Evolutionary conservation across 2,888 invertebrate genomes (phyloP).

Genomic region (Xestobium rufovillosum): DNA sequence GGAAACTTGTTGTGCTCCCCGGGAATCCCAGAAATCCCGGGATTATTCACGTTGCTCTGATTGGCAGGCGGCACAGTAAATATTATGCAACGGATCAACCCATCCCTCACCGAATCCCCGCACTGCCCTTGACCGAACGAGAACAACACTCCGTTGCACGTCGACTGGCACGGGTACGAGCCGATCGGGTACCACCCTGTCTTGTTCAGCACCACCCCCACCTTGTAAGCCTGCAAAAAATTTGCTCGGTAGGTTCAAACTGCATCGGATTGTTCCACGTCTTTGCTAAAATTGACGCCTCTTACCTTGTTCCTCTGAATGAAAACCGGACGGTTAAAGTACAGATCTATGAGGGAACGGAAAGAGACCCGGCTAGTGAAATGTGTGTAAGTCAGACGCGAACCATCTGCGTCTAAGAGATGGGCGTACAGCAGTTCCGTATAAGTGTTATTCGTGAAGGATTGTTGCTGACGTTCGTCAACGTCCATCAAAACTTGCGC

Average conservation of each 20-base stretch:
- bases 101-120: slow-evolving; percentile 65
- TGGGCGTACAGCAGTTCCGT: slow-evolving; percentile 76
- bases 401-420: slow-evolving; percentile 71
- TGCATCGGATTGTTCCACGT: slow-evolving; percentile 13
- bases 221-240: slow-evolving; percentile 60
- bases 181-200: slow-evolving; percentile 77
- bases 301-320: slow-evolving; percentile 64
- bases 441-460: slow-evolving; percentile 42
- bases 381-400: slow-evolving; percentile 73
- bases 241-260: slow-evolving; percentile 15
- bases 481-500: slow-evolving; percentile 59
- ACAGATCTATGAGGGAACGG: slow-evolving; percentile 67
- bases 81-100: slow-evolving; percentile 70
- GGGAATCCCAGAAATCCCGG: slow-evolving; percentile 26
- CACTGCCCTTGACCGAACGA: slow-evolving; percentile 67
- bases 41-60: slow-evolving; percentile 20
- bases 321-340: slow-evolving; percentile 71
- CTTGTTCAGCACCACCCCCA: slow-evolving; percentile 76
- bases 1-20: slow-evolving; percentile 30
- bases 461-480: slow-evolving; percentile 39
- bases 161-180: slow-evolving; percentile 58
- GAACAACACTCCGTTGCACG: slow-evolving; percentile 66
- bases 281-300: no score
- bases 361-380: slow-evolving; percentile 71
- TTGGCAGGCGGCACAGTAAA: slow-evolving; percentile 46